Evolutionary conservation across 2,797 vertebrate genomes (phyloP).

Genomic region (Hipposideros larvatus): DNA sequence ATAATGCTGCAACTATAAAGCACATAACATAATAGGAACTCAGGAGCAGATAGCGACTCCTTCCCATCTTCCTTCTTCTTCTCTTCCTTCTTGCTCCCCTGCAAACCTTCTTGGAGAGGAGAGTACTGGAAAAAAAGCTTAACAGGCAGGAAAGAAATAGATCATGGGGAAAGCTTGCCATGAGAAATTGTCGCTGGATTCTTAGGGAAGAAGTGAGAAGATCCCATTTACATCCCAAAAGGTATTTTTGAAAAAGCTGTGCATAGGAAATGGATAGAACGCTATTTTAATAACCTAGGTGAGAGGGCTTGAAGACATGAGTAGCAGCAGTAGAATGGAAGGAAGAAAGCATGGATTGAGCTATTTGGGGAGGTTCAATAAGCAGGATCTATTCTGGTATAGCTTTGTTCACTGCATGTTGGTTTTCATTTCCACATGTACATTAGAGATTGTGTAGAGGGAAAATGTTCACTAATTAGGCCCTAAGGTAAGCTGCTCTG

Average conservation of each 20-base stretch:
- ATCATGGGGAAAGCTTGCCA: neutral
- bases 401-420: neutral
- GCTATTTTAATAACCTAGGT: neutral
- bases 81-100: neutral
- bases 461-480: neutral
- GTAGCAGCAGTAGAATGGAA: too few species aligned
- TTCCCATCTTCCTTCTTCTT: neutral
- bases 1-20: neutral
- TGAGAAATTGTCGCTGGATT: neutral
- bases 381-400: neutral
- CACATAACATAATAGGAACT: neutral
- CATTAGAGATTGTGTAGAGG: neutral
- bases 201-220: neutral
- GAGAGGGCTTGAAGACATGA: neutral
- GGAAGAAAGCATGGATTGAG: accelerated
- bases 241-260: neutral
- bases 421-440: neutral
- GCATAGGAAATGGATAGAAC: neutral
- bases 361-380: neutral
- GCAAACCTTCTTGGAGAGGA: neutral
- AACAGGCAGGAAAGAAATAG: neutral
- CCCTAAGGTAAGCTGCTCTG: neutral
- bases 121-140: neutral
- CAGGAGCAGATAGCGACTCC: neutral
- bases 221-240: neutral